These are phyloP conservation scores for Diachasma alloeum DNA, from an alignment of 1,140 invertebrate species.

Conservation along the genomic window DNA sequence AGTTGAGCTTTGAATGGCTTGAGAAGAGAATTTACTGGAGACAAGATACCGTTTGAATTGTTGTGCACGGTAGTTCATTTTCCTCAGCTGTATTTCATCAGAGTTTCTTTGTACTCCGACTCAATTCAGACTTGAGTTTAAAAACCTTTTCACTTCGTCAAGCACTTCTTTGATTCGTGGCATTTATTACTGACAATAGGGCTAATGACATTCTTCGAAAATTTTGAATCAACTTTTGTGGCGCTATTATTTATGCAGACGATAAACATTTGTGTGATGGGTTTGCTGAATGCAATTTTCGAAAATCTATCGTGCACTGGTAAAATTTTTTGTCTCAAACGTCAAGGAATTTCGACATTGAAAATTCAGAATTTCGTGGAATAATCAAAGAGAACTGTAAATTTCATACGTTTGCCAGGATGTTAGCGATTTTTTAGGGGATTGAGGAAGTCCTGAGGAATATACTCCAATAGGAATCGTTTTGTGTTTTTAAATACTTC, in stretches of 20 bases:
- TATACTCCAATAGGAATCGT: too few species aligned
- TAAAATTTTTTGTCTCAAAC: too few species aligned
- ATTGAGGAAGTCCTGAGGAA: too few species aligned
- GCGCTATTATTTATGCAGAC: not conserved
- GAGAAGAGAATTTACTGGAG: not conserved
- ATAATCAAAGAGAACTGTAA: too few species aligned
- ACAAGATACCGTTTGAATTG: constrained; percentile 3
- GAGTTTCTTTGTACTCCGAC: not conserved
- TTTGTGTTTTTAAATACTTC: too few species aligned
- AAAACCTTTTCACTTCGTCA: not conserved
- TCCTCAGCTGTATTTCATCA: not conserved
- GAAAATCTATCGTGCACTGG: too few species aligned
- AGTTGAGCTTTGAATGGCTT: not conserved
- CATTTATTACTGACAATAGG: not conserved
- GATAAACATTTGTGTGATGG: not conserved
- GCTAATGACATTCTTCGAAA: not conserved
- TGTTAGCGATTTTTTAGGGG: too few species aligned
- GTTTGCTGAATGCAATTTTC: too few species aligned
- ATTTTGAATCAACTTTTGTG: not conserved
- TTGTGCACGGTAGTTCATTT: not conserved
- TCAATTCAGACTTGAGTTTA: not conserved
- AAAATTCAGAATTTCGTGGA: too few species aligned
- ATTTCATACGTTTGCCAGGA: too few species aligned
- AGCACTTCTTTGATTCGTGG: not conserved
- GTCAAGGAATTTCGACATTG: too few species aligned